Evolutionary conservation across 1,140 invertebrate genomes (phyloP), one percentile per base, ranked within the genome.

Genomic region (Macrotrachela quadricornifera): DNA sequence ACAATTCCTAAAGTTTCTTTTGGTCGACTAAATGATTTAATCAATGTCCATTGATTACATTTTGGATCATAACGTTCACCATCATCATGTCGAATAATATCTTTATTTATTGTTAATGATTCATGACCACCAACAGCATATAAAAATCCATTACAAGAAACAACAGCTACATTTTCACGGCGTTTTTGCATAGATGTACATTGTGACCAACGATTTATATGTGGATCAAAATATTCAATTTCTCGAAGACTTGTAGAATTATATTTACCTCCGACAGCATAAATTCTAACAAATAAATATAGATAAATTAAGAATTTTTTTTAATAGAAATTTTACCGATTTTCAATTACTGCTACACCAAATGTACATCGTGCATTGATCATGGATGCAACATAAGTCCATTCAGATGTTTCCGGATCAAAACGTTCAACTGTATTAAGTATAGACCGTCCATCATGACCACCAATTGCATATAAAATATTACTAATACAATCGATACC

Each of bases 201-300:
- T 38, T 74, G 73, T 3, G 75, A 77, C 84, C 85, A 90, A 57
- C 77, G 74, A 69, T 91, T 82, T 56, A 79, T 77, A 59, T 86
- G 81, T 0, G 85, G 84, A 70, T 88, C 83, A 66, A 84, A 90
- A 63, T 82, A 69, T 59, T 74, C 73, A 13, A 74, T 70, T 14
- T 88, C 84, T 57, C 80, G 78, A 58, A 92, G 75, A 63, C 87
- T 91, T 0, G 82, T 80, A 60, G 82, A 81, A 30, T 85, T 83
- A 70, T 92, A 87, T 55, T 87, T 77, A 12, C 88, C 87, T 49
- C 87, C 88, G 16, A 88, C 83, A 12, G 83, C 85, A 72, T 88
- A 92, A 43, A 94, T 73, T 63, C 21, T 30, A 8, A 30, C 2
- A 30, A 30, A 30, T 2, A 30, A 30, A 30, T 30, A 30, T 30